Conservation (phyloP, 2,797 vertebrate species). For the Nyctibius grandis region DNA sequence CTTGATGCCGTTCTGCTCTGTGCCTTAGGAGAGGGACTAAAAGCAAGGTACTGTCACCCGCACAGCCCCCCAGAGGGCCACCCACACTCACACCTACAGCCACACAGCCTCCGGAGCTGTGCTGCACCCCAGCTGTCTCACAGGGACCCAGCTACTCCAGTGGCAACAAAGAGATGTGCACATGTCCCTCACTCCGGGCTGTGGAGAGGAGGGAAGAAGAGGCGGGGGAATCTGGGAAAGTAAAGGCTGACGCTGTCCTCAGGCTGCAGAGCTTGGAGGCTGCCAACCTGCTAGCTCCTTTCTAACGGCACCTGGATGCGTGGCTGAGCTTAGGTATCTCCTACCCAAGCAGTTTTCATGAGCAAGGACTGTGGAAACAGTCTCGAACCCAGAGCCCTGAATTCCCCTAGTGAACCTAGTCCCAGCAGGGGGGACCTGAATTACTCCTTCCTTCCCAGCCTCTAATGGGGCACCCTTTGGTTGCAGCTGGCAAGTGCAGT, state of each 20-base stretch:
- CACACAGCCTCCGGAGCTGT: not conserved
- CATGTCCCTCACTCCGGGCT: not conserved
- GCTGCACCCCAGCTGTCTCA: rapidly evolving
- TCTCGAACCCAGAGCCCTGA: not conserved
- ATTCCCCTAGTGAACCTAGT: rapidly evolving
- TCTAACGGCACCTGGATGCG: not conserved
- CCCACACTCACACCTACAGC: rapidly evolving
- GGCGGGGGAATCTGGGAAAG: not conserved
- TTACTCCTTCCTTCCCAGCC: not conserved
- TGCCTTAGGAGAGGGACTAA: not conserved
- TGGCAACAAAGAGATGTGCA: not conserved
- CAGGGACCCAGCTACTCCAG: not conserved
- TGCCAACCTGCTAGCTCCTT: not conserved
- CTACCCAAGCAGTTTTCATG: not conserved
- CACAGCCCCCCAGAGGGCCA: not conserved
- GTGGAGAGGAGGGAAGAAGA: not conserved
- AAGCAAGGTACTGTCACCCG: not conserved
- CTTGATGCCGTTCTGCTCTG: not conserved
- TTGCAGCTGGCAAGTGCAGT: not conserved
- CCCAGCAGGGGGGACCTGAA: not conserved
- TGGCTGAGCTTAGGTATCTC: not conserved
- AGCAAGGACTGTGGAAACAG: not conserved
- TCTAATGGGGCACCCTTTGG: not conserved
- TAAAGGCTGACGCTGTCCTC: not conserved
- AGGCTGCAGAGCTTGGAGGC: not conserved